phyloP scores from a whole-genome alignment of 1,140 invertebrate genomes.

The Drosophila biarmipes region DNA sequence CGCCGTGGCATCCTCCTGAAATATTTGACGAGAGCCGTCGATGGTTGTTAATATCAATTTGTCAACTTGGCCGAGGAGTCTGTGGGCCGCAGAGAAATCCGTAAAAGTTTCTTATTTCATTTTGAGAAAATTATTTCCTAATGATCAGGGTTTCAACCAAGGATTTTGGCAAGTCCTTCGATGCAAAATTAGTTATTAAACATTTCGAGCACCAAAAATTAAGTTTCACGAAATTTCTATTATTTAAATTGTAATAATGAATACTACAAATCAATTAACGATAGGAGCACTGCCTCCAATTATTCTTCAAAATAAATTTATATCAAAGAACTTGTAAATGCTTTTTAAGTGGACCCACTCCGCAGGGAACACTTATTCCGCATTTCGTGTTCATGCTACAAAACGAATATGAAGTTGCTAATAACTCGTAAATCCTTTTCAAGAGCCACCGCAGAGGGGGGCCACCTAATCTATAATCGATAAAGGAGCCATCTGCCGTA shows the following conservation, averaged over 20 bases:
- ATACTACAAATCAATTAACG: too few species aligned
- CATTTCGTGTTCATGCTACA: not conserved
- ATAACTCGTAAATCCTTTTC: constrained; percentile 5
- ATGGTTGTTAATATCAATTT: constrained; percentile 50
- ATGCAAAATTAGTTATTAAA: not conserved
- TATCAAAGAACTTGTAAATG: not conserved
- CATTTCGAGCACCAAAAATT: too few species aligned
- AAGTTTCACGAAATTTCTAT: not conserved
- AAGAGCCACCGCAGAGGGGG: not conserved
- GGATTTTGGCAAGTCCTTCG: too few species aligned
- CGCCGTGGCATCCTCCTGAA: constrained; percentile 23
- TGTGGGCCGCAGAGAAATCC: not conserved
- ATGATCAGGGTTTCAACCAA: not conserved
- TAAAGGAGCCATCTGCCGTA: constrained; percentile 20
- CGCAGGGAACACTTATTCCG: not conserved
- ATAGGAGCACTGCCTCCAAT: not conserved
- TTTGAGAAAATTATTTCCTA: constrained; percentile 2
- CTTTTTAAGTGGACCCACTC: not conserved
- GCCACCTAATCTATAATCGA: constrained; percentile 39
- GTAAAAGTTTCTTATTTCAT: constrained; percentile 30
- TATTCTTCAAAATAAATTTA: not conserved
- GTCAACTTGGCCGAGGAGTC: too few species aligned
- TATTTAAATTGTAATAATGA: not conserved
- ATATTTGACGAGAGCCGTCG: constrained; percentile 11
- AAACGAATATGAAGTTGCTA: not conserved